Base-by-base conservation (phyloP, 1,140 invertebrate species). In the Psix sp. region DNA sequence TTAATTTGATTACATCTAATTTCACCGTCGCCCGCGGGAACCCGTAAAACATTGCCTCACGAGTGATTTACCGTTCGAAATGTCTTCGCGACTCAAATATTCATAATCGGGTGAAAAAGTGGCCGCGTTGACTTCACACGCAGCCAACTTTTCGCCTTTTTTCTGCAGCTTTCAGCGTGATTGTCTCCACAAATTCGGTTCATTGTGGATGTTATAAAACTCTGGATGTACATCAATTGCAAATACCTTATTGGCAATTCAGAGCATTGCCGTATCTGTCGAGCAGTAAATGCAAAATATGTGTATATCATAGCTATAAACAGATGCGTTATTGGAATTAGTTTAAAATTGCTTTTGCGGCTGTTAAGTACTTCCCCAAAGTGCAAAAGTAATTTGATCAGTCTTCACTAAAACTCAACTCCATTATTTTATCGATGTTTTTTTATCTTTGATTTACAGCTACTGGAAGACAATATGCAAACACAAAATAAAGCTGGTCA, bases 401-500 rank as follows among this genome's bases (percentile, higher is more conserved):
- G 21, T 24, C 7, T 33, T 33, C 35, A 16, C 13, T 4, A 3
- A 16, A 38, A 15, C 3, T 14, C 5, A 1, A 45, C 16, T 5
- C 21, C 24, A 16, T 29, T 2, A 2, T 52, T 11, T 52, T 10
- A 13, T 40, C 26, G 9, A 40, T 36, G 33, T 45, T 43, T 24
- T 24, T 52, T 15, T 16, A 43, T 48, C 45, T 70, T 33, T 52
- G 52, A 43, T 73, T 72, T 63, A 2, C 74, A 83, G 80, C 26
- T 51, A 11, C 54, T 73, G 17, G 68, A 70, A 9, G 73, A 74
- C 18, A 77, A 82, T 9, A 76, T 85, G 18, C 89, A 59, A 29
- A 18, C 17, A 3, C 52, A 35, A 9, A n/a, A 46, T 4, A 35
- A 52, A 36, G 45, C 52, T 6, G 59, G 92, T 82, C 93, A 93